phyloP scores from a whole-genome alignment of 1,140 invertebrate species.

The Eurytemora carolleeae region DNA sequence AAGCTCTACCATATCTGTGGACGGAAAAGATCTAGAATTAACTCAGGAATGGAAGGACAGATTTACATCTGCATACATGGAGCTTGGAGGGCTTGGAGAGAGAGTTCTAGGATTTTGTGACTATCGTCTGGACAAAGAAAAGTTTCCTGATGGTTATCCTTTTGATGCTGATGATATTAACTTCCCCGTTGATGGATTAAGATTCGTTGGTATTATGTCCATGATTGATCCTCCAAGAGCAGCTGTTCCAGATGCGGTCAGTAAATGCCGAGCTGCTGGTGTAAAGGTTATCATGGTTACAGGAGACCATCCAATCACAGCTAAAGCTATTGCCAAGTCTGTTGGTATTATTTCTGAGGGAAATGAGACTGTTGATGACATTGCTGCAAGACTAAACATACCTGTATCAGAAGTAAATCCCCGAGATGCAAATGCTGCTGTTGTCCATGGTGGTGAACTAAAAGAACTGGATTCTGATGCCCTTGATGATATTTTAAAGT shows the following conservation, averaged over 20 bases:
- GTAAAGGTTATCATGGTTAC: constrained; percentile 56
- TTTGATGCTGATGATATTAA: constrained; percentile 44
- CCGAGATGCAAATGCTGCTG: constrained; percentile 84
- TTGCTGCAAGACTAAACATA: constrained; percentile 36
- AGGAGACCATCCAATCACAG: constrained; percentile 61
- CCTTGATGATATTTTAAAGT: constrained; percentile 71
- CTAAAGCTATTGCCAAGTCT: constrained; percentile 47
- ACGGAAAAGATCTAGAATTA: constrained; percentile 83
- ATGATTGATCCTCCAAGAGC: constrained; percentile 61
- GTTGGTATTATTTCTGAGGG: constrained; percentile 45
- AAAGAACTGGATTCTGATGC: constrained; percentile 70
- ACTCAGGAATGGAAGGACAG: constrained; percentile 94
- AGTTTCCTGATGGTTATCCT: constrained; percentile 28
- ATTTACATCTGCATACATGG: constrained; percentile 94
- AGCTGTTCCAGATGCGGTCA: constrained; percentile 47
- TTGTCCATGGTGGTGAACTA: constrained; percentile 84
- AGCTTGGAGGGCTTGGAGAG: constrained; percentile 92
- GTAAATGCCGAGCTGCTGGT: constrained; percentile 45
- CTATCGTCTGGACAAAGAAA: constrained; percentile 18
- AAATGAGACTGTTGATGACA: constrained; percentile 46
- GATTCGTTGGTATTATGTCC: constrained; percentile 53
- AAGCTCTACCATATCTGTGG: constrained; percentile 84
- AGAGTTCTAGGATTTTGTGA: constrained; percentile 54
- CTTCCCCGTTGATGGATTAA: constrained; percentile 43
- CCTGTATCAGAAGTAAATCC: constrained; percentile 58